Evolutionary conservation across 2,797 vertebrate genomes (phyloP), one percentile per base, ranked within the genome.

Genomic region (Mallotus villosus): DNA sequence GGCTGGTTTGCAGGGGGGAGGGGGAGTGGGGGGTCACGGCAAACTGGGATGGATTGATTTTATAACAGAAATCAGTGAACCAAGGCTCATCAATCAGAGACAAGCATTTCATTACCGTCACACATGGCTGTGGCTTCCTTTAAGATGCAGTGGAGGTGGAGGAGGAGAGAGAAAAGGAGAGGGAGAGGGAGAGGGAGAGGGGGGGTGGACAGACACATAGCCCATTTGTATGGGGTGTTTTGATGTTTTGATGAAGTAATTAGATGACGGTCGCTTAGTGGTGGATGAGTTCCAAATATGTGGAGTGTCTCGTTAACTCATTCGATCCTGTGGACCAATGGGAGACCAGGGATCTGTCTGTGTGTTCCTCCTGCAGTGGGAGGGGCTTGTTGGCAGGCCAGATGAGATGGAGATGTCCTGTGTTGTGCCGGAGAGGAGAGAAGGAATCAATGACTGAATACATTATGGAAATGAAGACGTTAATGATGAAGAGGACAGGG

Each of bases 41-140:
- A 76, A 81, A 74, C 14, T 17, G 46, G 49, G 82, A 83, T 81
- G 78, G 63, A 85, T 84, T 78, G 89, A 87, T 86, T 88, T 87
- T 75, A 86, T 81, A 68, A 83, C 76, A 80, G 72, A 78, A 79
- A 67, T 14, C 27, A 75, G 69, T 12, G 67, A 70, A 8, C 73
- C 62, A 19, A 78, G 79, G 17, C 7, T 82, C 66, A 81, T 77
- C 76, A 25, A 27, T 82, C 74, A 76, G 59, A 66, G 62, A 41
- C 32, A 37, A 68, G 71, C 74, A 41, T 86, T 84, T 69, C 80
- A 87, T 87, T 72, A 49, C 37, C 1, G 55, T 76, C 72, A 70
- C 21, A 1, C 67, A 63, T 78, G 17, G 6, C 66, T 68, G 77
- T 24, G 41, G 78, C 60, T 85, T 76, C 62, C 46, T 16, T 22